Evolutionary conservation across 2,888 invertebrate species (phyloP), one percentile per base, ranked within the genome.

Genomic region (Erynnis tages): DNA sequence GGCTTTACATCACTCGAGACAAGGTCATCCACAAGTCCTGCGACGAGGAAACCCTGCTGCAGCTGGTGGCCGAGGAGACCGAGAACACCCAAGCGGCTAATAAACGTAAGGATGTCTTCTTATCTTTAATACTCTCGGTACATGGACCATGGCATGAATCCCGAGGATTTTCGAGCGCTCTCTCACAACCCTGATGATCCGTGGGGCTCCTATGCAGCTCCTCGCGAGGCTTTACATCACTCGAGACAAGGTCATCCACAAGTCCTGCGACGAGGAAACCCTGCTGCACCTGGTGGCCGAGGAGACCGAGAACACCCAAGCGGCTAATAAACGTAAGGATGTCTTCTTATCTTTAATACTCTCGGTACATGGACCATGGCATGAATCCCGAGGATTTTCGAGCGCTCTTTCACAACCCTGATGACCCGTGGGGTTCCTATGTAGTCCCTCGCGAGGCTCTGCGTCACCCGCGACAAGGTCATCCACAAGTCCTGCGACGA

Each of bases 161-260:
- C 98, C 0, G 96, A 96, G 79, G 96, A 98, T 86, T 94, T 95
- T 0, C 91, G 95, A 55, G 95, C 98, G 0, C 99, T 99, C 0
- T 99, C 99, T 83, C 98, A 96, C 82, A 94, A 96, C 73, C 93
- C 94, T 0, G 81, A 89, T 1, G 89, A n/a, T n/a, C n/a, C n/a
- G n/a, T n/a, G n/a, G 90, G 2, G 67, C 76, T 14, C 91, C 91
- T 47, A 94, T 99, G 91, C 92, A 92, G 29, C 97, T 99, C 0
- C 81, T 99, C 77, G 99, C 98, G 0, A 69, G 87, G 21, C 90
- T 99, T 1, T 93, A 94, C 67, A 88, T 99, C 43, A 92, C 92
- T 10, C 81, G 97, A 52, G 94, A 95, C 61, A 91, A 92, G 65
- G 87, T 96, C 14, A 91, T 96, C 55, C 92, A 95, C 13, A 92